phyloP scores from a whole-genome alignment of 2,888 invertebrate species.

The Dasysyrphus tricinctus region DNA sequence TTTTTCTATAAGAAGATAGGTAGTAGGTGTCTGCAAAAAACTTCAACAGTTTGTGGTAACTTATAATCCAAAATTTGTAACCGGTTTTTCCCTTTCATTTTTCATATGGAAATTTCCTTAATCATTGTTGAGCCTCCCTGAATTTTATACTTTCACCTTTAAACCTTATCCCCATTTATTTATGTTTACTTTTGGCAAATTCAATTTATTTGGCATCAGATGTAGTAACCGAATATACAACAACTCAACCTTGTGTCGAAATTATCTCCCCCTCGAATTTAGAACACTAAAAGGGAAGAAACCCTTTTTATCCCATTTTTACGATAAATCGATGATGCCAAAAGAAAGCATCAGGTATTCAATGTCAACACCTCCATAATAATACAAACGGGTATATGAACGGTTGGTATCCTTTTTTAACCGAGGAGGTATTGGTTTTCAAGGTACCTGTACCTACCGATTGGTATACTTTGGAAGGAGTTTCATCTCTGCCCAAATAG shows the following conservation, averaged over 20 bases:
- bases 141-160: neutral
- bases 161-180: neutral
- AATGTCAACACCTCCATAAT: constrained; percentile 24
- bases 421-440: neutral
- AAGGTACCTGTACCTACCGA: neutral
- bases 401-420: neutral
- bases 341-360: constrained; percentile 45
- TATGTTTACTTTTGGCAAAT: constrained; percentile 17
- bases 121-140: neutral
- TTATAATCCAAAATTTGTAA: too few relatives aligned
- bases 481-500: neutral
- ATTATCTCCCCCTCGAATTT: constrained; percentile 11
- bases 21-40: too few relatives aligned
- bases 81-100: too few relatives aligned
- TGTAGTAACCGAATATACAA: constrained; percentile 20
- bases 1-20: too few relatives aligned
- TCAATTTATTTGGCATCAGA: constrained; percentile 43
- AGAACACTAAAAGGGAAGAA: neutral
- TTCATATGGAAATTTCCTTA: neutral
- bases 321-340: constrained; percentile 50
- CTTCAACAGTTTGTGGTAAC: too few relatives aligned
- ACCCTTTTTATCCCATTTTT: constrained; percentile 38
- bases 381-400: neutral
- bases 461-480: neutral
- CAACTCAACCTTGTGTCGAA: constrained; percentile 22